These are phyloP conservation scores for Troides aeacus DNA, from an alignment of 2,888 invertebrate species.

Conservation along the genomic window DNA sequence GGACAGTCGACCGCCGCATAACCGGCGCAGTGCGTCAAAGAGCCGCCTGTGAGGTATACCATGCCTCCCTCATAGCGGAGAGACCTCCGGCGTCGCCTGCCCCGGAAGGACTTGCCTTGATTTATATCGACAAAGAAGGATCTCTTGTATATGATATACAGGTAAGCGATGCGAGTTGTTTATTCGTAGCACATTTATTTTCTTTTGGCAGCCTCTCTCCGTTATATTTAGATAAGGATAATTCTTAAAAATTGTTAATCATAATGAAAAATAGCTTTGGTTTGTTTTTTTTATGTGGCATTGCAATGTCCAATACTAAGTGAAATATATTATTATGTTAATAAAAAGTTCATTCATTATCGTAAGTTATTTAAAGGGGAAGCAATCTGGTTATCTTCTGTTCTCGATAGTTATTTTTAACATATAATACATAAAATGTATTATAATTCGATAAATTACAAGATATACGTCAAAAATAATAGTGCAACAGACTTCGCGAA, in stretches of 20 bases:
- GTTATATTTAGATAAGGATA: too few relatives aligned
- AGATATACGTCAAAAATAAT: neutral
- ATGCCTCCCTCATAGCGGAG: slow-evolving; percentile 83
- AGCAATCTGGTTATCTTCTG: too few relatives aligned
- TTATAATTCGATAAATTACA: too few relatives aligned
- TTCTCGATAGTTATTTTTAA: too few relatives aligned
- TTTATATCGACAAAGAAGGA: slow-evolving; percentile 88
- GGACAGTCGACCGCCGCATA: slow-evolving; percentile 83
- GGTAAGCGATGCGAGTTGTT: slow-evolving; percentile 44
- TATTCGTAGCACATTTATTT: neutral
- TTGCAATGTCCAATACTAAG: too few relatives aligned
- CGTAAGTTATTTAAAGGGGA: too few relatives aligned
- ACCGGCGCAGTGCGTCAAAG: slow-evolving; percentile 86
- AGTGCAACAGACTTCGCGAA: neutral
- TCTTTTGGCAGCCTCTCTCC: neutral
- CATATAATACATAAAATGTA: too few relatives aligned
- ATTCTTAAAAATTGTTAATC: too few relatives aligned
- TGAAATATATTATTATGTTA: too few relatives aligned
- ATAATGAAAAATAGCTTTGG: too few relatives aligned
- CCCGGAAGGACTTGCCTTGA: slow-evolving; percentile 86
- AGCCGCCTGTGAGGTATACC: slow-evolving; percentile 89
- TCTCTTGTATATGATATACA: slow-evolving; percentile 88
- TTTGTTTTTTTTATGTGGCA: too few relatives aligned
- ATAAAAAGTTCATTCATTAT: too few relatives aligned
- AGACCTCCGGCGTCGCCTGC: slow-evolving; percentile 64